Conservation (phyloP, 2,113 vertebrate species). For the Ivindomyrus marchei region DNA sequence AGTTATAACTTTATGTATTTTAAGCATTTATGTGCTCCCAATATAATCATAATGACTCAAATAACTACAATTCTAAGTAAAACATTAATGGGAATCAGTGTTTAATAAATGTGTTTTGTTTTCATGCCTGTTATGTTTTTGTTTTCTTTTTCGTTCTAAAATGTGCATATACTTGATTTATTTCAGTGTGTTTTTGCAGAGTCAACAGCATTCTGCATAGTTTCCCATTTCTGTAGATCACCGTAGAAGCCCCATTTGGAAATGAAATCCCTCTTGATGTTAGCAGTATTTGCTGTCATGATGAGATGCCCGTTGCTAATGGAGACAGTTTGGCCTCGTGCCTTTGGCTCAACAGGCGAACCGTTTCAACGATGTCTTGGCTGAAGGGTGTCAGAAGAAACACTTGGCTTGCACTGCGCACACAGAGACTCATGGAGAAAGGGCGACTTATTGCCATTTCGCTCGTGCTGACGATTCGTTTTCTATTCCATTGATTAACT, state of each 20-base stretch:
- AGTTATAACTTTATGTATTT: conserved; percentile 12
- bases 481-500: conserved; percentile 7
- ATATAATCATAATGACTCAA: neutral
- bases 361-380: neutral
- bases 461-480: neutral
- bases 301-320: neutral
- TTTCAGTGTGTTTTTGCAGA: neutral
- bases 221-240: neutral
- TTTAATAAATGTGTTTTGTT: neutral
- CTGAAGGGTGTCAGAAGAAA: neutral
- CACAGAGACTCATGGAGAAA: neutral
- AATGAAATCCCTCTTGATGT: neutral
- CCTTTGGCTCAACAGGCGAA: conserved; percentile 1
- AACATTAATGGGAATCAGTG: neutral
- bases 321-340: neutral
- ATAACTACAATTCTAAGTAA: neutral
- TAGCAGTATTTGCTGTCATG: neutral
- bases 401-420: neutral
- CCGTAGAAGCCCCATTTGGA: neutral
- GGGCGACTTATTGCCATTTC: neutral
- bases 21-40: neutral
- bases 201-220: neutral
- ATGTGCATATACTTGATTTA: neutral
- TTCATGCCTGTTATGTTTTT: neutral
- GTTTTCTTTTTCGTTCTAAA: neutral